Evolutionary conservation across 2,113 vertebrate species (phyloP), one percentile per base, ranked within the genome.

Genomic region (Tetraodon nigroviridis): DNA sequence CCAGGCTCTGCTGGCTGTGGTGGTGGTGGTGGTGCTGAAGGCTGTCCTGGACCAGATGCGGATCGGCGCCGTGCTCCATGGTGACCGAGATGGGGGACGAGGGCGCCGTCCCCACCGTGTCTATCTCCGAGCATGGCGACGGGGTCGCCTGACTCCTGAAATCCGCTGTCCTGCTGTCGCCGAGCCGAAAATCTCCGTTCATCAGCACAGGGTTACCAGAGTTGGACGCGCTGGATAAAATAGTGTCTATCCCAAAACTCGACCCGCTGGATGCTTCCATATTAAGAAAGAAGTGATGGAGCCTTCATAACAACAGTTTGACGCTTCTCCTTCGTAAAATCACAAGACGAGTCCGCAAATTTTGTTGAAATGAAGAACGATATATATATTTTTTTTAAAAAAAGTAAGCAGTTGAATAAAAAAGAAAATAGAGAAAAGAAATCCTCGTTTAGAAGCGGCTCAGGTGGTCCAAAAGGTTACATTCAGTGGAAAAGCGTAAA

Each of bases 221-320:
- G 81, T 91, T 91, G 64, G 90, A 90, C 21, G 92, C 91, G 85
- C 83, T 75, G 65, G 95, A 95, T 87, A 98, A 90, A 88, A 98
- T 97, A 84, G 94, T 98, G 90, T 98, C 96, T 91, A 98, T 98
- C 88, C 95, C 96, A 90, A 98, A 98, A 89, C 90, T 97, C 75
- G 95, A 96, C 83, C 93, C 92, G 85, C 93, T 94, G 83, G 94
- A 91, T 89, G 87, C 94, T 91, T 98, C 96, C 96, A 98, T 98
- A 73, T 89, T 92, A 89, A 86, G 68, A 84, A 62, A 63, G 61
- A 57, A 67, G 71, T 68, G 87, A 75, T 89, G 86, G 84, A 88
- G 90, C 79, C 92, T 88, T 90, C 93, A 92, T 93, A 87, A 90
- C 91, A 86, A 87, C 88, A 81, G 84, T 14, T 67, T 61, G 70